Evolutionary conservation across 2,888 invertebrate genomes (phyloP).

Genomic region (Drosophila pseudotakahashii): DNA sequence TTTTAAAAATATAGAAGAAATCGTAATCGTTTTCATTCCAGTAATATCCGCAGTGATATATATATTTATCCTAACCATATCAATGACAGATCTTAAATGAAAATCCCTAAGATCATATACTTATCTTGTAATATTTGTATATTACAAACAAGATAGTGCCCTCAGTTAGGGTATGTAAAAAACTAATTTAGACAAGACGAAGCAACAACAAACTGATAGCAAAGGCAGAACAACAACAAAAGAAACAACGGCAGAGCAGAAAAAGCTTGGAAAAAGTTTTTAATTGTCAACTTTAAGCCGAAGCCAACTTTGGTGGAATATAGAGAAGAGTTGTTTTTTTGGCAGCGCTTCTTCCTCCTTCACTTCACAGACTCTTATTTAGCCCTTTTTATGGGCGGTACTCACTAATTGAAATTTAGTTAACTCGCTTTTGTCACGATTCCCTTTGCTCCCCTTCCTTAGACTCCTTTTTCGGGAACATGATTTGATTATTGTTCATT

Average conservation of each 20-base stretch:
- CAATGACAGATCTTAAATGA: no score
- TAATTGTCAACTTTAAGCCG: slow-evolving; percentile 77
- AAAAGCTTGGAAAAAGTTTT: slow-evolving; percentile 68
- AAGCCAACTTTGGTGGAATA: slow-evolving; percentile 31
- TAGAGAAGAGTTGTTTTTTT: slow-evolving; percentile 26
- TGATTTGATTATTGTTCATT: slow-evolving; percentile 19
- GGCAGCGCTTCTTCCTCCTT: not conserved
- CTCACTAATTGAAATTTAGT: slow-evolving; percentile 66
- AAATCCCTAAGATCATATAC: no score
- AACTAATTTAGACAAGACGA: slow-evolving; percentile 52
- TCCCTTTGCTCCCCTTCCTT: not conserved
- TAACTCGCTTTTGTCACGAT: slow-evolving; percentile 16
- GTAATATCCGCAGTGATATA: no score
- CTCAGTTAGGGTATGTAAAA: slow-evolving; percentile 16
- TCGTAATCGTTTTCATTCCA: no score
- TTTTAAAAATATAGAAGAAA: no score
- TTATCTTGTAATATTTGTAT: not conserved
- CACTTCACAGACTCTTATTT: slow-evolving; percentile 1
- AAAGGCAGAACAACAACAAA: slow-evolving; percentile 43
- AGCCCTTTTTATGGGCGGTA: slow-evolving; percentile 12
- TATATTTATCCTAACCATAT: no score
- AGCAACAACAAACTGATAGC: slow-evolving; percentile 38
- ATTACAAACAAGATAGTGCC: not conserved
- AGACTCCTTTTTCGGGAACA: slow-evolving; percentile 7
- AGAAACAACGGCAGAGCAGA: slow-evolving; percentile 27